Percentiles rank a stretch among this genome's conserved stretches.
Conservation (phyloP, 2,797 vertebrate genomes). For the Pangasius djambal region DNA sequence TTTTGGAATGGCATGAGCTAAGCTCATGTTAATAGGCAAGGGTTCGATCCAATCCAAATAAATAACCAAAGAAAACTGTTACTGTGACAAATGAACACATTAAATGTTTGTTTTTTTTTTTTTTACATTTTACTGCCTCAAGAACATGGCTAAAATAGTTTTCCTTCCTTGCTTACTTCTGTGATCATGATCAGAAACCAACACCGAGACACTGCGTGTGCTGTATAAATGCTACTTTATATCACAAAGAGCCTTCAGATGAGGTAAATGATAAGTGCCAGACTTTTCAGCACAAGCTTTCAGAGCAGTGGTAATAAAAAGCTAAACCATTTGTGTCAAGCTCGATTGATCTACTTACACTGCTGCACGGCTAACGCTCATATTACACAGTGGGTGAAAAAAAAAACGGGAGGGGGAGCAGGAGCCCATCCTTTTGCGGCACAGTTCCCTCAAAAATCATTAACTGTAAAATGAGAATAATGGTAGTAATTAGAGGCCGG, state of each 20-base stretch:
- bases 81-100: not conserved
- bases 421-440: conserved; percentile 46
- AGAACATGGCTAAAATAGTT: not conserved
- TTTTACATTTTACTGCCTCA: not conserved
- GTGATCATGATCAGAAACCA: not conserved
- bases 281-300: not conserved
- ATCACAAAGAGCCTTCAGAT: conserved; percentile 2
- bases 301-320: not conserved
- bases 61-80: not conserved
- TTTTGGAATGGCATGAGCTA: not conserved
- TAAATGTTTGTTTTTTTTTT: too few species aligned
- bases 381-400: conserved; percentile 9
- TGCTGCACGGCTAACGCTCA: not conserved
- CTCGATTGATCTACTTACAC: not conserved
- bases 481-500: not conserved
- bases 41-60: not conserved
- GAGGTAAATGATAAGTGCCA: not conserved
- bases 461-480: conserved; percentile 54
- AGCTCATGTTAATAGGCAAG: not conserved
- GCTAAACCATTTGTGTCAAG: not conserved
- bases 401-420: not conserved
- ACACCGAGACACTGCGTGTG: not conserved
- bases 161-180: not conserved
- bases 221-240: not conserved
- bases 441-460: conserved; percentile 60